Percentiles rank a stretch among this genome's conserved stretches.
Evolutionary conservation across 2,113 vertebrate species (phyloP).

Genomic region (Felis chaus): DNA sequence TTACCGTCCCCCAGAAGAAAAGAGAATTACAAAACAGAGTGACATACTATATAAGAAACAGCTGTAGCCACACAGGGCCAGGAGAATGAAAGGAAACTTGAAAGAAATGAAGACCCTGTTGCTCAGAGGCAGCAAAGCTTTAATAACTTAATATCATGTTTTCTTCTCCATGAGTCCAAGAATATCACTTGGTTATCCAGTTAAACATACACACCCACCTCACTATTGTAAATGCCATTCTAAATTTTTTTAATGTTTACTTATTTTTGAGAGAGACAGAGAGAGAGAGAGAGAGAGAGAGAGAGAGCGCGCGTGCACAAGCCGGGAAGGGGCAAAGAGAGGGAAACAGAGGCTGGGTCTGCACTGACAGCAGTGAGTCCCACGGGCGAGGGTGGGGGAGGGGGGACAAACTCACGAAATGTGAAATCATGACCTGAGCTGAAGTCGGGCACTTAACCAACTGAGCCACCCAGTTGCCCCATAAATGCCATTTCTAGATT

Average conservation of each 20-base stretch:
- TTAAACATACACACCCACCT: neutral
- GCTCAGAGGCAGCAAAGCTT: neutral
- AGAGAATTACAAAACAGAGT: neutral
- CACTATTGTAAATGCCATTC: neutral
- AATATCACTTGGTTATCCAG: neutral
- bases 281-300: too few species aligned
- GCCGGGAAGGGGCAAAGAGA: too few species aligned
- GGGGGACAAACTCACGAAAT: too few species aligned
- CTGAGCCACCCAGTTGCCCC: too few species aligned
- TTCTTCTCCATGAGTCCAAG: neutral
- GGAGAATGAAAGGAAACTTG: neutral
- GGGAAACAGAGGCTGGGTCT: too few species aligned
- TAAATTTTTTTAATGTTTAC: neutral
- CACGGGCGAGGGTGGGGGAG: too few species aligned
- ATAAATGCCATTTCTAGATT: neutral
- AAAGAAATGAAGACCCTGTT: neutral
- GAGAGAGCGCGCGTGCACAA: too few species aligned
- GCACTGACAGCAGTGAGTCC: too few species aligned
- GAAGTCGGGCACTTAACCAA: too few species aligned
- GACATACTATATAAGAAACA: neutral
- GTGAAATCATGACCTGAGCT: too few species aligned
- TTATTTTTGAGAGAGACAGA: too few species aligned
- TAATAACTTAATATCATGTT: neutral
- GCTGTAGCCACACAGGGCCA: neutral
- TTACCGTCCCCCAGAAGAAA: neutral